These are phyloP conservation scores for Siniperca chuatsi DNA, from an alignment of 2,113 vertebrate species.

Conservation along the genomic window DNA sequence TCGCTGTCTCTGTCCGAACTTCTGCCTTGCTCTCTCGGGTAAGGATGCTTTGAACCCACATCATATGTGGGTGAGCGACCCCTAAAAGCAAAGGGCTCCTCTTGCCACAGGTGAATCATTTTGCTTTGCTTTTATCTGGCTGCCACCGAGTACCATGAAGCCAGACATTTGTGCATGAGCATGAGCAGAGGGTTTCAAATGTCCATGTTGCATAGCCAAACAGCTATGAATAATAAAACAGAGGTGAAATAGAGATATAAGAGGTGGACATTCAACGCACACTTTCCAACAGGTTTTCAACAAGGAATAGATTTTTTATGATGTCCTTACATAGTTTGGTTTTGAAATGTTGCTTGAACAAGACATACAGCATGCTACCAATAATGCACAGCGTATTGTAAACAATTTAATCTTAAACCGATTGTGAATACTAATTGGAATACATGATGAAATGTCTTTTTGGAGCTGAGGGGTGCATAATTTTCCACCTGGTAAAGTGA, in stretches of 20 bases:
- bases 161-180: conserved; percentile 61
- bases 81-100: conserved; percentile 72
- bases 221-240: conserved; percentile 71
- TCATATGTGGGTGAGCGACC: conserved; percentile 66
- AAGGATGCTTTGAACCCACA: conserved; percentile 56
- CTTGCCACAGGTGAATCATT: conserved; percentile 76
- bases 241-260: conserved; percentile 52
- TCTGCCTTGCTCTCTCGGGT: conserved; percentile 19
- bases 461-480: background rate
- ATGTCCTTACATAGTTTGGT: background rate
- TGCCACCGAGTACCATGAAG: conserved; percentile 45
- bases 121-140: conserved; percentile 72
- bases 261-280: background rate
- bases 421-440: background rate
- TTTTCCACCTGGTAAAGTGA: conserved; percentile 16
- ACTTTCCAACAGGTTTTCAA: conserved; percentile 16
- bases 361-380: background rate
- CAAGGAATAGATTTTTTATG: background rate
- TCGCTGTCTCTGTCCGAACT: conserved; percentile 31
- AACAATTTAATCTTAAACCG: background rate
- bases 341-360: background rate
- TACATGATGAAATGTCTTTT: conserved; percentile 13
- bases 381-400: background rate
- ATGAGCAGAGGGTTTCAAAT: conserved; percentile 55
- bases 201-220: conserved; percentile 61